Evolutionary conservation across 1,140 invertebrate genomes (phyloP).

Genomic region (Drosophila asahinai): DNA sequence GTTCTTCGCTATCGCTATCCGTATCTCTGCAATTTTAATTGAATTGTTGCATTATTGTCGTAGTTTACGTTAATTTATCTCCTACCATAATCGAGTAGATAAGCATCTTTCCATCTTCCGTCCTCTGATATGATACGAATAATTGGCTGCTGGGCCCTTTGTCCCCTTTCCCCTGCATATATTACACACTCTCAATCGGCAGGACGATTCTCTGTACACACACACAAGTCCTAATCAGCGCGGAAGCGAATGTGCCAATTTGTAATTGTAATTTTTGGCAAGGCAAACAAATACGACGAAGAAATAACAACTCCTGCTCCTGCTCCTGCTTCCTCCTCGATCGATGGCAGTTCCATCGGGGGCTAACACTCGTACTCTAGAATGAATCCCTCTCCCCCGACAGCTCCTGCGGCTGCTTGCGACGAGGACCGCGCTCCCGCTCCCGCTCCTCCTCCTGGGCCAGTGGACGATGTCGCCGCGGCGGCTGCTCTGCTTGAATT

Average conservation of each 20-base stretch:
- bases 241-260: constrained; percentile 60
- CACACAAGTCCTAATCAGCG: constrained; percentile 53
- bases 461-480: constrained; percentile 50
- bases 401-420: constrained; percentile 6
- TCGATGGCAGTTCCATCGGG: constrained; percentile 60
- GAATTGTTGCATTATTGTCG: constrained; percentile 83
- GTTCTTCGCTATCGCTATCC: constrained; percentile 23
- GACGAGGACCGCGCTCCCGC: constrained; percentile 6
- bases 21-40: constrained; percentile 69
- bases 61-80: constrained; percentile 81
- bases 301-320: constrained; percentile 29
- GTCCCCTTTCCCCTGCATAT: constrained; percentile 5
- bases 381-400: constrained; percentile 65
- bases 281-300: constrained; percentile 42
- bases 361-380: constrained; percentile 84
- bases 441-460: constrained; percentile 13
- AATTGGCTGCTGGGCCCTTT: constrained; percentile 42
- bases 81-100: constrained; percentile 56
- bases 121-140: constrained; percentile 54
- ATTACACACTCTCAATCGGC: constrained; percentile 26
- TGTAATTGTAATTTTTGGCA: constrained; percentile 75
- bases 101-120: constrained; percentile 32
- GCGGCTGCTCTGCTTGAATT: constrained; percentile 63
- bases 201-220: constrained; percentile 22
- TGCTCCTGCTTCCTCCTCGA: constrained; percentile 6